Evolutionary conservation across 2,797 vertebrate genomes (phyloP).

Genomic region (Setipinna tenuifilis): DNA sequence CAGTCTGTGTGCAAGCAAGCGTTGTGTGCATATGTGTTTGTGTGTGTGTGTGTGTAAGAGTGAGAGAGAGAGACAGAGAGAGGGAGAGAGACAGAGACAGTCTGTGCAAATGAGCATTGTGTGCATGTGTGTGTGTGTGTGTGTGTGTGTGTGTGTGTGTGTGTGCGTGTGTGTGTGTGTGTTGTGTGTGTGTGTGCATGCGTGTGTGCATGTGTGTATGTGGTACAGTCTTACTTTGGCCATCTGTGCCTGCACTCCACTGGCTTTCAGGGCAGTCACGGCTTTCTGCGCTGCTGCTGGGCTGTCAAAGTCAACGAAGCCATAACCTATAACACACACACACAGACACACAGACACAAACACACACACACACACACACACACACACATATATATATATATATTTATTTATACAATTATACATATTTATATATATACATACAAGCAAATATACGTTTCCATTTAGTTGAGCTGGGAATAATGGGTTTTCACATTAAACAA

Average conservation of each 20-base stretch:
- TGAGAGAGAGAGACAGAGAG: too few relatives aligned
- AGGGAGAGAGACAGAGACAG: too few relatives aligned
- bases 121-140: background rate
- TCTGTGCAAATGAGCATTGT: background rate
- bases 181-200: background rate
- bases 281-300: conserved; percentile 93
- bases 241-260: conserved; percentile 94
- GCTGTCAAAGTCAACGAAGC: conserved; percentile 95
- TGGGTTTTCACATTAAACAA: background rate
- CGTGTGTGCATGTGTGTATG: background rate
- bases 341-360: conserved; percentile 60
- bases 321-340: conserved; percentile 79
- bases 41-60: background rate
- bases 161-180: background rate
- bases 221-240: conserved; percentile 82
- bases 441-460: background rate
- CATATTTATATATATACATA: background rate
- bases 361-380: conserved; percentile 70
- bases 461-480: background rate
- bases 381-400: conserved; percentile 51
- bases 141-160: background rate
- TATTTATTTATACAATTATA: too few relatives aligned
- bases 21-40: conserved; percentile 6
- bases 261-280: conserved; percentile 90
- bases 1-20: too few relatives aligned